These are phyloP conservation scores for Chitala chitala DNA, from an alignment of 2,113 vertebrate genomes.

Conservation along the genomic window DNA sequence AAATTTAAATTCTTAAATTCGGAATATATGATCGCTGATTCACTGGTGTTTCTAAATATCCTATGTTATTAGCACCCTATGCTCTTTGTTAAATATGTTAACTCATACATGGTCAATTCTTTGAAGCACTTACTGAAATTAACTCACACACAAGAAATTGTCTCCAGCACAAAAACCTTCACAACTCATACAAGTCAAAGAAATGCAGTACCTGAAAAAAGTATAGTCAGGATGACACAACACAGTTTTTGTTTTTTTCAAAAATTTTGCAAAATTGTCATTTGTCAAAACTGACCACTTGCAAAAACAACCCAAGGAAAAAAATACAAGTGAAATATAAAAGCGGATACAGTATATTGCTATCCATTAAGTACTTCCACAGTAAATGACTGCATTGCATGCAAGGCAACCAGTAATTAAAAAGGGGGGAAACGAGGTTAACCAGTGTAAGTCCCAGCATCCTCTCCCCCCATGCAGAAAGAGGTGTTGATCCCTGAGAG, in stretches of 20 bases:
- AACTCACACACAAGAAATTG: not conserved
- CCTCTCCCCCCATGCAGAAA: constrained; percentile 18
- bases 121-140: not conserved
- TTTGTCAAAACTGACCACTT: not conserved
- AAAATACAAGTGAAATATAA: not conserved
- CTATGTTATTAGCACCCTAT: not conserved
- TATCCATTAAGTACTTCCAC: not conserved
- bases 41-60: not conserved
- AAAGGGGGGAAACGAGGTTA: not conserved
- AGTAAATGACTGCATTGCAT: not conserved
- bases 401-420: not conserved
- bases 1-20: no score
- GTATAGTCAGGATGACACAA: no score
- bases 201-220: not conserved
- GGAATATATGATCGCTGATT: not conserved
- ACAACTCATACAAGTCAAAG: constrained; percentile 13
- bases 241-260: no score
- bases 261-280: not conserved
- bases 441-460: constrained; percentile 19
- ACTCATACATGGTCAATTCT: not conserved
- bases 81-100: constrained; percentile 7
- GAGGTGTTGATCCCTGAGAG: constrained; percentile 53
- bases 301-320: not conserved
- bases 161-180: not conserved
- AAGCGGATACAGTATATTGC: no score